phyloP scores from a whole-genome alignment of 2,888 invertebrate species.

The Metacarcinus magister region DNA sequence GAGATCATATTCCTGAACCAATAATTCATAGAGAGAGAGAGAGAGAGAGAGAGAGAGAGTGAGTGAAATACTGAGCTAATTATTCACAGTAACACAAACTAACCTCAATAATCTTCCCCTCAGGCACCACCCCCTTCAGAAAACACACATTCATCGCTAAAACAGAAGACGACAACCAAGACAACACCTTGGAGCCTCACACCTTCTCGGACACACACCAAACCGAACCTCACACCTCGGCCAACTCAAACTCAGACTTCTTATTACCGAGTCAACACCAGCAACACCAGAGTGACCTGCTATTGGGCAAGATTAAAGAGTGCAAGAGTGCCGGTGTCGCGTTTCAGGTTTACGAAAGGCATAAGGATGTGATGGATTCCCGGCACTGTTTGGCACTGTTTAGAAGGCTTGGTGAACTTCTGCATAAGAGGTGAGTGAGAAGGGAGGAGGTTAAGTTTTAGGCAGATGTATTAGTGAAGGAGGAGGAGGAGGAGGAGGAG shows the following conservation, averaged over 20 bases:
- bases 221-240: background rate
- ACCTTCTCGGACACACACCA: background rate
- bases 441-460: background rate
- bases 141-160: background rate
- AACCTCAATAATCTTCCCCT: too few relatives aligned
- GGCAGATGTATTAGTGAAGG: background rate
- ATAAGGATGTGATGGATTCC: conserved; percentile 51
- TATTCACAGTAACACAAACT: too few relatives aligned
- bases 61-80: too few relatives aligned
- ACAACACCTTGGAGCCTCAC: background rate
- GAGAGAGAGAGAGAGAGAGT: too few relatives aligned
- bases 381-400: conserved; percentile 16
- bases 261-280: conserved; percentile 50
- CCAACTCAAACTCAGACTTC: background rate
- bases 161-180: background rate
- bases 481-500: background rate
- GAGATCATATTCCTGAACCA: too few relatives aligned
- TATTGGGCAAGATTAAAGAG: conserved; percentile 33
- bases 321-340: conserved; percentile 44
- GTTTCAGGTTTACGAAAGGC: conserved; percentile 31
- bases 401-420: background rate
- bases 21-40: too few relatives aligned
- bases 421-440: conserved; percentile 14
- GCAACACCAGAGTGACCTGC: background rate
- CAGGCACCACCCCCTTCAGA: too few relatives aligned